Conservation (phyloP, 1,140 invertebrate species). For the Macrostomum lignano region DNA sequence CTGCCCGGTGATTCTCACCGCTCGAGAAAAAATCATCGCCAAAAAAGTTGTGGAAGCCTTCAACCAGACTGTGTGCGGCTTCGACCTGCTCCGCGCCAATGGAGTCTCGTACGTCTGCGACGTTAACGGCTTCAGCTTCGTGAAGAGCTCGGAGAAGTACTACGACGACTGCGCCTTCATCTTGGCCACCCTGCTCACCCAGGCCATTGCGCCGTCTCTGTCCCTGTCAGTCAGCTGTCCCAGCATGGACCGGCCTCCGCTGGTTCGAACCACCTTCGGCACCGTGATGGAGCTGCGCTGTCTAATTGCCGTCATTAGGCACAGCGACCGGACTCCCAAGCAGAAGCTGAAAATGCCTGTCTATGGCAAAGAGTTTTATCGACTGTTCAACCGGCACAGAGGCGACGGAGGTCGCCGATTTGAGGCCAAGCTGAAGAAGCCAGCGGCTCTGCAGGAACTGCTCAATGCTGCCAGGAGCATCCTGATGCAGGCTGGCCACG, state of each 20-base stretch:
- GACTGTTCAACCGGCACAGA: conserved; percentile 89
- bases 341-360: conserved; percentile 38
- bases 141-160: conserved; percentile 97
- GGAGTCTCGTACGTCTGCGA: conserved; percentile 95
- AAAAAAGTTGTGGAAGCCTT: conserved; percentile 55
- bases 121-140: conserved; percentile 98
- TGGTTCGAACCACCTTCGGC: conserved; percentile 20
- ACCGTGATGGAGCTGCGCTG: conserved; percentile 66
- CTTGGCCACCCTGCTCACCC: conserved; percentile 27
- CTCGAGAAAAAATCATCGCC: conserved; percentile 91
- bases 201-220: conserved; percentile 1
- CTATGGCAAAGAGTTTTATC: conserved; percentile 48
- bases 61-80: conserved; percentile 81
- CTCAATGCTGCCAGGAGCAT: conserved; percentile 74
- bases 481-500: too few species aligned
- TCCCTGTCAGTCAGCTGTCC: too few species aligned
- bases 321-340: conserved; percentile 91
- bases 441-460: conserved; percentile 63
- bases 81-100: conserved; percentile 82
- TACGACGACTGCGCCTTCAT: conserved; percentile 98
- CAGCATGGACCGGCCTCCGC: not conserved
- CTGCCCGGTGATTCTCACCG: conserved; percentile 84
- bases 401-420: conserved; percentile 73
- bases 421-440: conserved; percentile 83
- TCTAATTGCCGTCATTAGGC: conserved; percentile 80